These are phyloP conservation scores for Aleadryas rufinucha DNA, from an alignment of 2,113 vertebrate species.

Conservation along the genomic window DNA sequence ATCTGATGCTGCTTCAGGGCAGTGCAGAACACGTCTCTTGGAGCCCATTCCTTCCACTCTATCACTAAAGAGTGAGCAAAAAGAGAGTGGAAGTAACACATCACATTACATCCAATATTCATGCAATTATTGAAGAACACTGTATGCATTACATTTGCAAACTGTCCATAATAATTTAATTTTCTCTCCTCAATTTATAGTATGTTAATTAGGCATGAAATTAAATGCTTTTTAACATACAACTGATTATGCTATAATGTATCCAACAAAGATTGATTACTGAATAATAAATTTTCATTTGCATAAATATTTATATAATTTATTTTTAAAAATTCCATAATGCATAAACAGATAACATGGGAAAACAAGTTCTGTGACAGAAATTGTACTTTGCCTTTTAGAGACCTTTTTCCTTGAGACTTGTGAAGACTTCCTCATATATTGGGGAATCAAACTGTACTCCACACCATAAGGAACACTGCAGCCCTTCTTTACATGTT, in stretches of 20 bases:
- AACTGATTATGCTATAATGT: constrained; percentile 67
- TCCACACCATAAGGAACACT: background rate
- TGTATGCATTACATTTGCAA: constrained; percentile 67
- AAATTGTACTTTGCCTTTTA: background rate
- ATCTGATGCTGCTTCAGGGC: constrained; percentile 24
- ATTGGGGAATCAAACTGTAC: background rate
- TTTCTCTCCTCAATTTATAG: constrained; percentile 62
- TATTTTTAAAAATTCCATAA: background rate
- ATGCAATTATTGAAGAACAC: constrained; percentile 60
- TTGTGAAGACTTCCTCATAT: background rate
- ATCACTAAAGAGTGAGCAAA: background rate
- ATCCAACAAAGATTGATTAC: constrained; percentile 67
- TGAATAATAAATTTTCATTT: constrained; percentile 64
- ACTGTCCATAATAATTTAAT: constrained; percentile 75
- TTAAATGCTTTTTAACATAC: constrained; percentile 69
- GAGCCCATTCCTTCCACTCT: constrained; percentile 18
- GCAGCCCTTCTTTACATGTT: background rate
- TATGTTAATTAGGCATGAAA: constrained; percentile 72
- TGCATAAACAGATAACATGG: constrained; percentile 4
- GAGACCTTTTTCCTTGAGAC: background rate
- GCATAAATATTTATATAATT: constrained; percentile 61
- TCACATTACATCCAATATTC: constrained; percentile 59
- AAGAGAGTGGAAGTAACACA: constrained; percentile 34
- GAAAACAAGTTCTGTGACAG: background rate
- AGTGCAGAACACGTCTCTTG: background rate